Conservation (phyloP, 2,797 vertebrate genomes). For the Leptoclinus maculatus region DNA sequence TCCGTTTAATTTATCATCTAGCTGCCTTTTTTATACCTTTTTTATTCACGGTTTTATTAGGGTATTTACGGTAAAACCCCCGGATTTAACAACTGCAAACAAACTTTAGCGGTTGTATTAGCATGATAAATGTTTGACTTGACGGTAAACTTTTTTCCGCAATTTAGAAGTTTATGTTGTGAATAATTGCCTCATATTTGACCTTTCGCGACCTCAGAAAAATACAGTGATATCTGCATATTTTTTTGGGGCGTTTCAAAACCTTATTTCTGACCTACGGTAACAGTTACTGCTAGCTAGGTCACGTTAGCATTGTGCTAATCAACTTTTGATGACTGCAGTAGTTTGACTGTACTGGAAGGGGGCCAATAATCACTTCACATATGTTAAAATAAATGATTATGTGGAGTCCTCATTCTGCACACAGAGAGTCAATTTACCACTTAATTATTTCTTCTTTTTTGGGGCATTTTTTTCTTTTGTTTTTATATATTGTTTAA, state of each 20-base stretch:
- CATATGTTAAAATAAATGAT: neutral
- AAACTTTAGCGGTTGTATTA: neutral
- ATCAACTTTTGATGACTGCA: constrained; percentile 12
- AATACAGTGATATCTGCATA: neutral
- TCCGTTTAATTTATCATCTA: neutral
- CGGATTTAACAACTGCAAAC: neutral
- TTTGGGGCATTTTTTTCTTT: neutral
- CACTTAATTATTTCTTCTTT: neutral
- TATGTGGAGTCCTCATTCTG: neutral
- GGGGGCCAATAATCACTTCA: neutral
- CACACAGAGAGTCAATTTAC: neutral
- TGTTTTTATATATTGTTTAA: neutral
- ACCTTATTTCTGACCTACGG: too few relatives aligned
- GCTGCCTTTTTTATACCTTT: accelerated
- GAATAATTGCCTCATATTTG: neutral
- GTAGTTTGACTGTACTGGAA: neutral
- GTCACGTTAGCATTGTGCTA: neutral
- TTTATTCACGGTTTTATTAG: neutral
- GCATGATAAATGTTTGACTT: neutral
- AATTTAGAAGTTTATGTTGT: neutral
- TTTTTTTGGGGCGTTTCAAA: neutral
- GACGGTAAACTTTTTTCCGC: neutral
- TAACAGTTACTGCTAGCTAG: neutral
- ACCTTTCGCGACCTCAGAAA: neutral
- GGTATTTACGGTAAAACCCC: neutral